Percentiles rank a stretch among this genome's conserved stretches.
phyloP scores from a whole-genome alignment of 2,888 invertebrate species.

The Macroteleia sp. region DNA sequence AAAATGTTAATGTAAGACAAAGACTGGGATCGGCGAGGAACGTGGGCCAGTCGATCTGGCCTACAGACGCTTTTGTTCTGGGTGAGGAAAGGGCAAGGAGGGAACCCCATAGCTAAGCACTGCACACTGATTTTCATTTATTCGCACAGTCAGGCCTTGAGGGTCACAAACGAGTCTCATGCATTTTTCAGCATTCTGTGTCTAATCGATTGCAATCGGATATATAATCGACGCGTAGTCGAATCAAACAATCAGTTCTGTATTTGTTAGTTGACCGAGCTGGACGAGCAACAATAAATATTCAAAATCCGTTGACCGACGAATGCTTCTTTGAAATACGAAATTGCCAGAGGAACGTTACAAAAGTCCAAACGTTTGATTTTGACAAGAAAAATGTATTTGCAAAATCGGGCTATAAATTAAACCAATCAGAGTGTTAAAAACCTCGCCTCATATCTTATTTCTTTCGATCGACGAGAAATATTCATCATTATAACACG shows the following conservation, averaged over 20 bases:
- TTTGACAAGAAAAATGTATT: background rate
- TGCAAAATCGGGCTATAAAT: background rate
- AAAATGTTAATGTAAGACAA: constrained; percentile 51
- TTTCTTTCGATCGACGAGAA: background rate
- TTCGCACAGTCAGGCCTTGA: constrained; percentile 63
- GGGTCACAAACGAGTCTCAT: constrained; percentile 63
- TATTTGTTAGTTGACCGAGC: background rate
- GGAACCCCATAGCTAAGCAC: constrained; percentile 32
- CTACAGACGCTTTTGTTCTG: constrained; percentile 65
- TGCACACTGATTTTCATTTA: constrained; percentile 64
- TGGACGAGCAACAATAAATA: background rate
- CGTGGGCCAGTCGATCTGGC: constrained; percentile 64
- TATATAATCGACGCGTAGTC: constrained; percentile 40
- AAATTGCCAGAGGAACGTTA: background rate
- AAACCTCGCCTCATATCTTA: background rate
- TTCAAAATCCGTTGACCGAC: background rate
- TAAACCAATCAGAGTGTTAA: background rate
- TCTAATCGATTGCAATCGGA: constrained; percentile 63
- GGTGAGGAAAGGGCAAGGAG: constrained; percentile 53
- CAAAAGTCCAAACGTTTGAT: too few relatives aligned
- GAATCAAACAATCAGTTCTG: constrained; percentile 16
- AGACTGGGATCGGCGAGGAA: constrained; percentile 37
- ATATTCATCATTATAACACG: constrained; percentile 7
- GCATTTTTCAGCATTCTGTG: constrained; percentile 63
- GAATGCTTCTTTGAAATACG: background rate